A percentile compares a stretch with the other conserved stretches of the same genome.
phyloP scores from a whole-genome alignment of 2,888 invertebrate genomes.

The Drosophila neotestacea region DNA sequence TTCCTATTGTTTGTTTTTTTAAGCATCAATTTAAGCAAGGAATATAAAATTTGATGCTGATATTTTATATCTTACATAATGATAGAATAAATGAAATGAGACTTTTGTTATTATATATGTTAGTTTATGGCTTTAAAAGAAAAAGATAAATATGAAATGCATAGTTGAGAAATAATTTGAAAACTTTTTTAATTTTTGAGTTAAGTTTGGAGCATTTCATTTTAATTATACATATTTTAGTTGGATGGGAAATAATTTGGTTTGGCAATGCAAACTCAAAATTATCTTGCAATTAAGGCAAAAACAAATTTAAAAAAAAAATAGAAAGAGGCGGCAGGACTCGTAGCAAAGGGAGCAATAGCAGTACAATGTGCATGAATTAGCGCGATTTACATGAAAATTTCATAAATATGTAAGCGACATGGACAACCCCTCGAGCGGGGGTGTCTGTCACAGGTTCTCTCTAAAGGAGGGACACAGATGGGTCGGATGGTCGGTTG shows the following conservation, averaged over 20 bases:
- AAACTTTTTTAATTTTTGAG: slow-evolving; percentile 57
- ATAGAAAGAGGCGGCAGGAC: neutral
- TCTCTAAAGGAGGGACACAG: neutral
- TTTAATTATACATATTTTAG: slow-evolving; percentile 58
- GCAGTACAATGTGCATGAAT: slow-evolving; percentile 71
- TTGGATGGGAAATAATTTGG: slow-evolving; percentile 44
- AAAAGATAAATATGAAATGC: slow-evolving; percentile 32
- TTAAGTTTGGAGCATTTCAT: slow-evolving; percentile 33
- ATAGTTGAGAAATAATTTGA: slow-evolving; percentile 45
- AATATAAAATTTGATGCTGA: too few relatives aligned
- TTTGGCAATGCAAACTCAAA: slow-evolving; percentile 45
- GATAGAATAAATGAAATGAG: too few relatives aligned
- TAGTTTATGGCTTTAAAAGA: too few relatives aligned
- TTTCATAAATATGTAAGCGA: slow-evolving; percentile 79
- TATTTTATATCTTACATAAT: too few relatives aligned
- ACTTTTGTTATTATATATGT: too few relatives aligned
- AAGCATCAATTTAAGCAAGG: neutral
- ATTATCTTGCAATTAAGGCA: slow-evolving; percentile 71
- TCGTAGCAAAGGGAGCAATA: slow-evolving; percentile 16
- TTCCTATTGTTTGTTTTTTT: too few relatives aligned
- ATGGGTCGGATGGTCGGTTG: neutral
- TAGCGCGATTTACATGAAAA: slow-evolving; percentile 77
- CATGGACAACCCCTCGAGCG: slow-evolving; percentile 35
- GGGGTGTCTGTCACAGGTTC: slow-evolving; percentile 4
- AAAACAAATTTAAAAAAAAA: slow-evolving; percentile 34